Base-by-base conservation (phyloP, 2,797 vertebrate species). In the Pangasius mekongensis region DNA sequence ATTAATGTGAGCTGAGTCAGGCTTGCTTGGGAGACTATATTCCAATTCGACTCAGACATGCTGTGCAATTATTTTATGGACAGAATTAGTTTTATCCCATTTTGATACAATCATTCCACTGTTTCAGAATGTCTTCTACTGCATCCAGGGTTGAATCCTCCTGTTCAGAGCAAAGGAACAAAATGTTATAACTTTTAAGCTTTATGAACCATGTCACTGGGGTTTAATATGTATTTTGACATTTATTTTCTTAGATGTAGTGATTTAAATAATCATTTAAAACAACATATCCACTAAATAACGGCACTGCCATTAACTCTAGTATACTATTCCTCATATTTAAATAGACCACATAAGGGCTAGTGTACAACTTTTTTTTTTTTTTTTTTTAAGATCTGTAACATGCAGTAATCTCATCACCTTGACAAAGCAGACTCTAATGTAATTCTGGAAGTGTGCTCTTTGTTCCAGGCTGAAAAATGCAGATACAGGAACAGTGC, bases 391-490 rank as follows among this genome's bases (percentile, higher is more conserved):
- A 16, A 16, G 20, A 43, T 3, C 36, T 73, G 20, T 43, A 73
- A 39, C 36, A 43, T 43, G 69, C 36, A 73, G 22, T 39, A 39
- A 39, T 73, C 5, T 74, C 22, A 73, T 73, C 93, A 99, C 98
- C 97, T 99, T 99, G n/a, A 96, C 95, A 3, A 99, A 99, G 92
- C 98, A 99, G 94, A 99, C 97, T 64, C 98, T 92, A 87, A 99
- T 92, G 86, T 97, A 98, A 90, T 97, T 97, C 90, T 95, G 95
- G 91, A 98, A 97, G 73, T 95, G 92, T 95, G 92, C 95, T 93
- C 94, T 93, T 90, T 98, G 97, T 0, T 97, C 95, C 2, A 18
- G 39, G 1, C 97, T 97, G 93, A 91, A 98, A 95, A 99, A 99
- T 0, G 95, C 88, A 0, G 98, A 98, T 22, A 98, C 95, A 0